Percentiles rank a stretch among this genome's conserved stretches.
phyloP scores from a whole-genome alignment of 2,797 vertebrate genomes.

The Eleutherodactylus coqui region DNA sequence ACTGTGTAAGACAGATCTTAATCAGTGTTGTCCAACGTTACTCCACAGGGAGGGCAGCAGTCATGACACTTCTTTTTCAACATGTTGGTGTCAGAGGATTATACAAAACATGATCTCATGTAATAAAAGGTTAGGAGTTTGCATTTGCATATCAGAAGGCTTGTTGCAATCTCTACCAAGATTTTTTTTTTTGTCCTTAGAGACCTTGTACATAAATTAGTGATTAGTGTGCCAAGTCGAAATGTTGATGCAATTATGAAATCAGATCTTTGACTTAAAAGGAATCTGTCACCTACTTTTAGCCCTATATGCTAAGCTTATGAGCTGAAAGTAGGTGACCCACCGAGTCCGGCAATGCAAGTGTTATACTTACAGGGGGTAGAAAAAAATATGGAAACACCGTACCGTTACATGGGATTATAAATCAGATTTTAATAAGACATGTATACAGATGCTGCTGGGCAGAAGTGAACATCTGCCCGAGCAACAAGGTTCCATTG shows the following conservation, averaged over 20 bases:
- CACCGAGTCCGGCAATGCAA: too few species aligned
- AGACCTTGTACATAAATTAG: background rate
- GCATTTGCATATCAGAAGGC: background rate
- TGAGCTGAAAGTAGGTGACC: too few species aligned
- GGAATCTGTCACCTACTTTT: background rate
- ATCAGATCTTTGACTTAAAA: background rate
- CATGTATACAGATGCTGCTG: too few species aligned
- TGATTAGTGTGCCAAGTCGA: background rate
- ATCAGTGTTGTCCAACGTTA: background rate
- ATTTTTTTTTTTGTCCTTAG: background rate
- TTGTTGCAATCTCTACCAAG: background rate
- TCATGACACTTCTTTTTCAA: constrained; percentile 22
- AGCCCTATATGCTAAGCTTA: too few species aligned
- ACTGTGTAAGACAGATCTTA: background rate
- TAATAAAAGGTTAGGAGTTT: constrained; percentile 18
- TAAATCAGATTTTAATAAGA: too few species aligned
- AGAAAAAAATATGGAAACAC: too few species aligned
- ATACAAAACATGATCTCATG: constrained; percentile 25
- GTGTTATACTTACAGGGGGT: too few species aligned
- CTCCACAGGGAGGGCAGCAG: background rate
- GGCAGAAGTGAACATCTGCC: too few species aligned
- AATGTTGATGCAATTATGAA: background rate
- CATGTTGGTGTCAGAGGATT: constrained; percentile 1
- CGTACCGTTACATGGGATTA: too few species aligned
- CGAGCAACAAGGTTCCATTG: too few species aligned